These are phyloP conservation scores for Amphibalanus amphitrite DNA, from an alignment of 1,140 invertebrate genomes.

Conservation along the genomic window DNA sequence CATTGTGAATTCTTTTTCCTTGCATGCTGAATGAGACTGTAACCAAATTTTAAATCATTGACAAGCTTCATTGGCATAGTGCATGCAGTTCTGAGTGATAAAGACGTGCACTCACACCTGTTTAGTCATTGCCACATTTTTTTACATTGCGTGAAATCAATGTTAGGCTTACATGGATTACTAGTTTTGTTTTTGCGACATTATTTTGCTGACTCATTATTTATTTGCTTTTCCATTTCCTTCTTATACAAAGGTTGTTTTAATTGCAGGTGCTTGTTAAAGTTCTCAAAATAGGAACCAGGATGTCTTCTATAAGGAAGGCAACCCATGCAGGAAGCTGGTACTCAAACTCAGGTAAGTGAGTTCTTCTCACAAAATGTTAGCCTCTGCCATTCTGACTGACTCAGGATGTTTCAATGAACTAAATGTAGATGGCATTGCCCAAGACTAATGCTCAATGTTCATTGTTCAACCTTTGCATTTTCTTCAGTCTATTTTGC, in stretches of 20 bases:
- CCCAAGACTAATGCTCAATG: background rate
- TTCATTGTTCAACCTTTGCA: too few relatives aligned
- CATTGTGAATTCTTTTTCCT: too few relatives aligned
- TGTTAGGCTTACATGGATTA: too few relatives aligned
- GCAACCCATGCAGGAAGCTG: slow-evolving; percentile 1
- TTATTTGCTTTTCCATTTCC: background rate
- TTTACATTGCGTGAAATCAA: too few relatives aligned
- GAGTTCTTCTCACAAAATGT: background rate
- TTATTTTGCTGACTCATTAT: background rate
- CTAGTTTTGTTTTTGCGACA: too few relatives aligned
- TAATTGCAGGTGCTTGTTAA: background rate
- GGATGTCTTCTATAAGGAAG: background rate
- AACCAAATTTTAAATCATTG: too few relatives aligned
- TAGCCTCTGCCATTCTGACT: background rate
- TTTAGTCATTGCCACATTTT: too few relatives aligned
- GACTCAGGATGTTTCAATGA: background rate
- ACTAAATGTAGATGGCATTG: background rate
- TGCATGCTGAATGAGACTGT: too few relatives aligned
- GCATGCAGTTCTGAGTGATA: too few relatives aligned
- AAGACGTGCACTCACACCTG: too few relatives aligned
- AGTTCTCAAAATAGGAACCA: background rate
- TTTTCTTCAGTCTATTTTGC: too few relatives aligned
- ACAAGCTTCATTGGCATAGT: too few relatives aligned
- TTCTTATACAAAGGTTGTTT: background rate
- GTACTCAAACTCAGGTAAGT: background rate